Base-by-base conservation (phyloP, 2,888 invertebrate genomes). In the Calliopum simillimum region DNA sequence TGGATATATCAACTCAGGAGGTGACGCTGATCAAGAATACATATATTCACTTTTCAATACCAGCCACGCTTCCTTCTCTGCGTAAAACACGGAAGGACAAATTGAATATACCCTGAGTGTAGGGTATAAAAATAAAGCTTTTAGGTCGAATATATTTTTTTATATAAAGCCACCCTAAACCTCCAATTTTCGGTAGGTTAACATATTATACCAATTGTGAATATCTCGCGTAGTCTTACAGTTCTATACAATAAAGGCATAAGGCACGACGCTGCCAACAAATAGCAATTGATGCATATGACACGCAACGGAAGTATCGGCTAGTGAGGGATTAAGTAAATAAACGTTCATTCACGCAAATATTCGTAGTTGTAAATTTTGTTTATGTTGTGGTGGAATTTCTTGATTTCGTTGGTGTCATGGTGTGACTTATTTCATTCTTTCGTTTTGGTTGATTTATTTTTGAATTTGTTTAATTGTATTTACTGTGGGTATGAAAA, bases 121-220 rank as follows among this genome's bases (percentile, higher is more conserved):
- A n/a, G n/a, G n/a, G n/a, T n/a, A n/a, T n/a, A n/a, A n/a, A n/a
- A n/a, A n/a, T n/a, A n/a, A n/a, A n/a, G n/a, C n/a, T 3, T 1
- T 6, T 33, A 3, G 33, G 4, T 8, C 5, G 8, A 6, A 33
- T 33, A 1, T 33, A 1, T 33, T 4, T 25, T 8, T 33, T 33
- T 33, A 6, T 33, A 8, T 6, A 8, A 1, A 8, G 1, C 8
- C 33, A 33, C 33, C 33, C 33, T 33, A 33, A 33, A 33, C 33
- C 33, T 62, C 25, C 44, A 62, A 62, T 23, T 46, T 62, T 44
- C 47, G 61, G 61, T 62, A 62, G 46, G 19, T 62, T 62, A 33
- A 33, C 33, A 33, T 33, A 11, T 25, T 58, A 33, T 58, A 8
- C n/a, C 23, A 3, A 13, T 14, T 56, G 21, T 51, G 5, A 33